Conservation (phyloP, 2,113 vertebrate genomes). For the Cryptomyrus ogoouensis region DNA sequence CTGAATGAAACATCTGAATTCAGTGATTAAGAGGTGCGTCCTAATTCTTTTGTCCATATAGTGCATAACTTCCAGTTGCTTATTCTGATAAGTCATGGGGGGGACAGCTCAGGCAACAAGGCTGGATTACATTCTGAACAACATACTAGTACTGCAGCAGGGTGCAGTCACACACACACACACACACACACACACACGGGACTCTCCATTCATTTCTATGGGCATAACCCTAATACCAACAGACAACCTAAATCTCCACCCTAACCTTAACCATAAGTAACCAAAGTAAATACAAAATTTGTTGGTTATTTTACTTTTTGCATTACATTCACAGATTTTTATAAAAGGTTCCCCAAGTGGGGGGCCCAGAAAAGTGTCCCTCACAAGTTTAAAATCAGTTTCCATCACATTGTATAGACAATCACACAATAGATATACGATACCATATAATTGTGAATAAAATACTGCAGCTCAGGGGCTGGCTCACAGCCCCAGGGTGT, state of each 20-base stretch:
- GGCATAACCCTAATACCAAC: background rate
- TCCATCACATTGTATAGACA: background rate
- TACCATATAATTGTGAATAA: background rate
- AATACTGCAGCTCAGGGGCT: background rate
- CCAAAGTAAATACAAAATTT: no score
- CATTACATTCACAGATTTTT: background rate
- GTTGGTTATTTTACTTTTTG: background rate
- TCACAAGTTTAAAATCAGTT: background rate
- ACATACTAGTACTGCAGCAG: background rate
- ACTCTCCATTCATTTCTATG: no score
- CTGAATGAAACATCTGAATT: background rate
- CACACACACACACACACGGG: no score
- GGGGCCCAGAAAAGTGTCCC: background rate
- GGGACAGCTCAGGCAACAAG: background rate
- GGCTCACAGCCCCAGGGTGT: background rate
- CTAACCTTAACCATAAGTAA: background rate
- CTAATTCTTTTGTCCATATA: background rate
- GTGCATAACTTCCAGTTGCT: background rate
- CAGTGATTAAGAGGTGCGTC: background rate
- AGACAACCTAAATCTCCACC: background rate
- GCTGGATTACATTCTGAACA: background rate
- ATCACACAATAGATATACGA: background rate
- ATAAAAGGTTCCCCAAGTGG: background rate
- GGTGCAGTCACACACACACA: background rate
- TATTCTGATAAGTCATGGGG: background rate